Base-by-base conservation (phyloP, 2,888 invertebrate genomes). In the Drepana falcataria region DNA sequence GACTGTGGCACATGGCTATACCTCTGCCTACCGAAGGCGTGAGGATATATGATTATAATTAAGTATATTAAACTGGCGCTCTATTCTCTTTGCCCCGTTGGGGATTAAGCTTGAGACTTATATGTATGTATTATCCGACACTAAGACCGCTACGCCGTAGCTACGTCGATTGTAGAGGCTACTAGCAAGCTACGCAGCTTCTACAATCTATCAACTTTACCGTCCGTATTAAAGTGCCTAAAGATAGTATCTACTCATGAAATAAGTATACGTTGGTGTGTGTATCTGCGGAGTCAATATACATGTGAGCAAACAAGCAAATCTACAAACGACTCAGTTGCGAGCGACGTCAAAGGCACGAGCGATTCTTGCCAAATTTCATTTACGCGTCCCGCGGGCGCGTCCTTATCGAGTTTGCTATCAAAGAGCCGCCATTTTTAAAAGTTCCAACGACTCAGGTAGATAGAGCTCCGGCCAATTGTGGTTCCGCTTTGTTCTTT, bases 381-480 rank as follows among this genome's bases (percentile, higher is more conserved):
- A 88, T 91, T 89, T 89, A 81, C 87, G 85, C 89, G 87, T 90
- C 89, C 89, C 90, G 81, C 82, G 85, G 85, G 87, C 81, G 75
- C 67, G 71, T 74, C 79, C 78, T 87, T 86, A 91, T 91, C 80
- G 88, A 88, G 81, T 91, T 88, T 81, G 58, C 77, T 78, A 75
- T 89, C 89, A 88, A 88, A 91, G 88, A 88, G 84, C 84, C 79
- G 85, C 85, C 87, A 87, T 88, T 89, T 89, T 89, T 87, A 86
- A 88, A 88, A 87, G 75, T 87, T 87, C 81, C 79, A 83, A 80
- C 79, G 79, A 83, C 77, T 77, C 85, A 87, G 86, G 87, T 87
- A 86, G 77, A 69, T 69, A 73, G 66, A 59, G 64, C 64, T 70
- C 76, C 78, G 77, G 77, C 84, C 87, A 87, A 89, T 88, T 90